Percentiles rank a stretch among this genome's conserved stretches.
Conservation (phyloP, 1,140 invertebrate genomes). For the Brachionus paranguensis region DNA sequence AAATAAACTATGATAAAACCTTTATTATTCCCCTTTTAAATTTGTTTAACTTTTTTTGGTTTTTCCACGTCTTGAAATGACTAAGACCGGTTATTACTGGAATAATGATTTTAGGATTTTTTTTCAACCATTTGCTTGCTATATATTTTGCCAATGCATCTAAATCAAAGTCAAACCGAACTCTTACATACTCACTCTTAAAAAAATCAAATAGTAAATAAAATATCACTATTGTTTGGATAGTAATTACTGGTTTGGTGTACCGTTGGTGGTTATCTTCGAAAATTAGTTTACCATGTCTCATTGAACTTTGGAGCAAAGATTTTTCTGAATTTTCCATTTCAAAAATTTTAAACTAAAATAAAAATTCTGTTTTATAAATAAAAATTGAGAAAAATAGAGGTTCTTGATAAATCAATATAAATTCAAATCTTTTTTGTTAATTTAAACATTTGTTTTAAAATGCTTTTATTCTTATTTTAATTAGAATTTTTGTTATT, state of each 20-base stretch:
- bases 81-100: not conserved
- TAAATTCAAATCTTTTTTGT: too few relatives aligned
- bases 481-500: too few relatives aligned
- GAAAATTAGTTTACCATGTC: not conserved
- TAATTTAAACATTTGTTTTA: too few relatives aligned
- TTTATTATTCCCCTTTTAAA: slow-evolving; percentile 31
- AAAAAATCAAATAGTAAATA: too few relatives aligned
- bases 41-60: slow-evolving; percentile 18
- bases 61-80: slow-evolving; percentile 10
- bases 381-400: too few relatives aligned
- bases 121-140: not conserved
- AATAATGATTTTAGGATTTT: slow-evolving; percentile 27
- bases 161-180: not conserved
- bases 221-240: too few relatives aligned
- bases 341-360: not conserved
- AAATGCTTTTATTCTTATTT: too few relatives aligned
- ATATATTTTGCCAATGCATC: slow-evolving; percentile 12
- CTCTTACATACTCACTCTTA: not conserved
- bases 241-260: not conserved
- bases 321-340: not conserved
- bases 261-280: not conserved
- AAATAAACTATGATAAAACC: not conserved
- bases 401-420: too few relatives aligned
- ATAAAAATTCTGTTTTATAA: too few relatives aligned
- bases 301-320: not conserved